Percentiles rank a stretch among this genome's conserved stretches.
Evolutionary conservation across 2,797 vertebrate genomes (phyloP).

Genomic region (Anisognathus igniventris): DNA sequence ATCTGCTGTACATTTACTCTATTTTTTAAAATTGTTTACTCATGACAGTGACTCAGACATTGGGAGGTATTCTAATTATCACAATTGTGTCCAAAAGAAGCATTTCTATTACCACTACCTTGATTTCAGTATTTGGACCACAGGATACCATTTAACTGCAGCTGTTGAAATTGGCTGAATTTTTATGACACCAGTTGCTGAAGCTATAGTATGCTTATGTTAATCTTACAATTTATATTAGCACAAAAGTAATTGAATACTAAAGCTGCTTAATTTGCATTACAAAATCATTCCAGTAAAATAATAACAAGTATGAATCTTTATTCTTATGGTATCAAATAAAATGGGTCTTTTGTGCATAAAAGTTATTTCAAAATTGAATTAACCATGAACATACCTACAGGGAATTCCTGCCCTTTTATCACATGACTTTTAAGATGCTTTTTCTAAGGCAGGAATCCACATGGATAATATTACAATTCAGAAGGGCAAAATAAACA

Average conservation of each 20-base stretch:
- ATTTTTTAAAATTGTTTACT: background rate
- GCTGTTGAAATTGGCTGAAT: conserved; percentile 38
- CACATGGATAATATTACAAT: conserved; percentile 44
- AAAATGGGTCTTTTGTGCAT: conserved; percentile 32
- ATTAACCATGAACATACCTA: conserved; percentile 35
- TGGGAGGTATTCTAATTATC: background rate
- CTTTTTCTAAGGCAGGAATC: conserved; percentile 29
- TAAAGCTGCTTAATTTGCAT: conserved; percentile 49
- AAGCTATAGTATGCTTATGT: background rate
- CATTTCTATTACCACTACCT: background rate
- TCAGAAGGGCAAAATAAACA: conserved; percentile 57
- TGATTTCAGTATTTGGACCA: background rate
- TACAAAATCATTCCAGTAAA: conserved; percentile 49
- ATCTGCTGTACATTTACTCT: background rate
- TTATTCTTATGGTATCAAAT: conserved; percentile 45
- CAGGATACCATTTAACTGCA: conserved; percentile 3
- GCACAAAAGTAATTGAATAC: conserved; percentile 54
- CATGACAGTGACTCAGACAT: background rate
- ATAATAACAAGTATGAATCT: conserved; percentile 42
- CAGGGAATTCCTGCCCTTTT: conserved; percentile 39
- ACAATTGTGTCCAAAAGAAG: background rate
- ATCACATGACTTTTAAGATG: conserved; percentile 20
- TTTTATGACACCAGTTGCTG: conserved; percentile 10
- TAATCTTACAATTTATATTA: conserved; percentile 49
- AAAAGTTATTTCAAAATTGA: conserved; percentile 56